phyloP scores from a whole-genome alignment of 2,113 vertebrate species.

The Delphinapterus leucas region DNA sequence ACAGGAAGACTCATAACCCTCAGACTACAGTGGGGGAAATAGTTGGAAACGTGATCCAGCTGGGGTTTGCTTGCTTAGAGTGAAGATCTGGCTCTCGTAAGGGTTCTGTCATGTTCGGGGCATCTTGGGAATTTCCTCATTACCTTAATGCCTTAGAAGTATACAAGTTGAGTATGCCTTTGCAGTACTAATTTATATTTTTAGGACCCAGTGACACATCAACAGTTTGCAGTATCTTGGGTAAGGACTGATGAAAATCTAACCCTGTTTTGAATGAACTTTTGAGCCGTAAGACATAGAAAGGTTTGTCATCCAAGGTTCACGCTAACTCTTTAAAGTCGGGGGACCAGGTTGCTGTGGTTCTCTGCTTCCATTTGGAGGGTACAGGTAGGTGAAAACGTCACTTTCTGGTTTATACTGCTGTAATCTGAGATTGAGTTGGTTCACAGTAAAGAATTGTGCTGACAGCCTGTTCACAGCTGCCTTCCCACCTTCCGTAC shows the following conservation, averaged over 20 bases:
- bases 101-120: not conserved
- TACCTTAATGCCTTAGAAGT: not conserved
- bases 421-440: not conserved
- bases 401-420: not conserved
- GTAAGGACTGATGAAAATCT: not conserved
- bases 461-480: not conserved
- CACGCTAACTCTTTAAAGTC: not conserved
- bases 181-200: not conserved
- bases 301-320: not conserved
- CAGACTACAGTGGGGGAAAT: not conserved
- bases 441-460: not conserved
- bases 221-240: not conserved
- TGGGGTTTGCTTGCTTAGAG: not conserved
- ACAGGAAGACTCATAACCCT: not conserved
- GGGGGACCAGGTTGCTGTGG: no score
- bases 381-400: rapidly evolving
- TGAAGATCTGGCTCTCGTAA: no score
- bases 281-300: not conserved
- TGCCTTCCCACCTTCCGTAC: not conserved
- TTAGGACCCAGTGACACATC: not conserved
- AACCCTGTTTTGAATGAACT: not conserved
- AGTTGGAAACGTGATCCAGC: not conserved
- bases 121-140: not conserved
- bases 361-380: not conserved
- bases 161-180: not conserved